These are phyloP conservation scores for Sycophila sp. DNA, from an alignment of 1,140 invertebrate species.

Conservation along the genomic window DNA sequence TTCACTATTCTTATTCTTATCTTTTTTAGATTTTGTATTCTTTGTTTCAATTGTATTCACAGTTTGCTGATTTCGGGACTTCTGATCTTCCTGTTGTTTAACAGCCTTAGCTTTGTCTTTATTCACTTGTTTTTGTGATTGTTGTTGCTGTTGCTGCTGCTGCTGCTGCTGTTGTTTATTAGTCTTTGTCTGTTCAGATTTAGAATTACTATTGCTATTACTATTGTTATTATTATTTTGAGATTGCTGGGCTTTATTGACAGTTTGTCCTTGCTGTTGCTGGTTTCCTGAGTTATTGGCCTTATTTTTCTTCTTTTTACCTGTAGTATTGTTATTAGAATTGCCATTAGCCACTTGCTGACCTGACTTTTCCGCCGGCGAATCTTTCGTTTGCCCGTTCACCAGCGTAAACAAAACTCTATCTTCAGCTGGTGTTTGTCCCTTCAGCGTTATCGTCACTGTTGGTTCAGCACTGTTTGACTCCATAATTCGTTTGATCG, in stretches of 20 bases:
- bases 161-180: constrained; percentile 44
- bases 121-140: constrained; percentile 40
- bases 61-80: constrained; percentile 42
- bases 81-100: constrained; percentile 50
- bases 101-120: constrained; percentile 50
- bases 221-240: constrained; percentile 45
- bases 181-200: constrained; percentile 38
- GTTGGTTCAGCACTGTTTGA: constrained; percentile 74
- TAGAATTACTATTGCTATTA: constrained; percentile 28
- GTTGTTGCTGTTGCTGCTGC: constrained; percentile 48
- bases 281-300: constrained; percentile 45
- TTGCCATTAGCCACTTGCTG: too few species aligned
- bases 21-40: constrained; percentile 55
- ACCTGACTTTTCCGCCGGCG: constrained; percentile 53
- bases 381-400: constrained; percentile 74
- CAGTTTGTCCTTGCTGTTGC: constrained; percentile 25
- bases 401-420: constrained; percentile 78
- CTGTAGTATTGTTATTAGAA: constrained; percentile 49
- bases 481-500: constrained; percentile 76
- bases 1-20: constrained; percentile 57
- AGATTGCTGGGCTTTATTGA: constrained; percentile 46
- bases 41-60: constrained; percentile 43
- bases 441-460: constrained; percentile 80
- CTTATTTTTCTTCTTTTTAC: constrained; percentile 67
- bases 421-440: constrained; percentile 78